Evolutionary conservation across 2,888 invertebrate species (phyloP).

Genomic region (Chymomyza procnemis): DNA sequence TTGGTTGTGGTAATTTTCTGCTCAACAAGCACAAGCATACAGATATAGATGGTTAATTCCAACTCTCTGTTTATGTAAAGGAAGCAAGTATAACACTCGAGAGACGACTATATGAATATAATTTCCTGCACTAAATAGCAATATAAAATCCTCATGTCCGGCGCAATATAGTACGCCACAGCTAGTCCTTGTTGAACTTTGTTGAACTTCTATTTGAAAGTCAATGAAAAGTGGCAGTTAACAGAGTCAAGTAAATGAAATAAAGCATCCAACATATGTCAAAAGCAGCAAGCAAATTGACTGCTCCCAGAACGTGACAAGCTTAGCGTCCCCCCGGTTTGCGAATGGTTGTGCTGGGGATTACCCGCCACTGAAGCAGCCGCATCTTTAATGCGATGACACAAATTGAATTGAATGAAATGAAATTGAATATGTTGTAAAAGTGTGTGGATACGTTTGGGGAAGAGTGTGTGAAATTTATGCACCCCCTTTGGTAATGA

Average conservation of each 20-base stretch:
- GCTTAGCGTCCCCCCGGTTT: background rate
- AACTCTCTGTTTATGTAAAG: too few relatives aligned
- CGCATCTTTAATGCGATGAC: constrained; percentile 2
- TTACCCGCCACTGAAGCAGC: background rate
- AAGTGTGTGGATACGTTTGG: constrained; percentile 21
- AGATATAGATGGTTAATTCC: too few relatives aligned
- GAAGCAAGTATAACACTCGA: too few relatives aligned
- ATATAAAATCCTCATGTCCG: constrained; percentile 42
- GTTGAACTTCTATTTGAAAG: background rate
- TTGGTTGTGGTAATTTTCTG: background rate
- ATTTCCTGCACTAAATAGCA: constrained; percentile 10
- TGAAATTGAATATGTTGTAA: constrained; percentile 17
- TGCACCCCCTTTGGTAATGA: constrained; percentile 29
- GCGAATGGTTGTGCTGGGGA: background rate
- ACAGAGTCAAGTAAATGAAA: constrained; percentile 35
- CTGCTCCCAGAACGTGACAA: background rate
- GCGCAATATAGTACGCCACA: background rate
- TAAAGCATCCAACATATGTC: constrained; percentile 32
- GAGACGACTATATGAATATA: background rate
- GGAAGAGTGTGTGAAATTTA: constrained; percentile 38
- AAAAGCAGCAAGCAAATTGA: constrained; percentile 25
- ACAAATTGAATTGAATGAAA: constrained; percentile 20
- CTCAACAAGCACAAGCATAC: background rate
- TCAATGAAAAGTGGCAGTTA: constrained; percentile 10
- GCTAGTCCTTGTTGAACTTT: background rate